These are phyloP conservation scores for Trichogramma pretiosum DNA, from an alignment of 1,140 invertebrate genomes.

Conservation along the genomic window DNA sequence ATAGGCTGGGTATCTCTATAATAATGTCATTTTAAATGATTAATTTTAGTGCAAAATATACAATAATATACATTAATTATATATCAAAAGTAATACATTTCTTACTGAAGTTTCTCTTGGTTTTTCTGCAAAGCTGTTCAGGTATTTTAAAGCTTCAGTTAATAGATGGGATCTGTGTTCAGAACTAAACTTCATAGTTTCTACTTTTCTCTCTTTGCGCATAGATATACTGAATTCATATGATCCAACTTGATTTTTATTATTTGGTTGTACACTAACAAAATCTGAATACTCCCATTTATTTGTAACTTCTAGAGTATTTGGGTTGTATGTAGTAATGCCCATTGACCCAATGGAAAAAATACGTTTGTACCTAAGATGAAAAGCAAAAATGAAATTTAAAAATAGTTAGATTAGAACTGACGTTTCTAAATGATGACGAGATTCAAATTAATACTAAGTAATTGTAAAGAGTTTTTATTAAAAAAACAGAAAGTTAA, in stretches of 20 bases:
- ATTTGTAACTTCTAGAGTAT: conserved; percentile 91
- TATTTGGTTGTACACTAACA: conserved; percentile 59
- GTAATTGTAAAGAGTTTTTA: neutral
- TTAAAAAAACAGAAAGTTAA: conserved; percentile 4
- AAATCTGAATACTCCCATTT: conserved; percentile 83
- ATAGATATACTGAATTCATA: conserved; percentile 79
- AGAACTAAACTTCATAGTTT: conserved; percentile 95
- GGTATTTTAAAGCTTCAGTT: conserved; percentile 79
- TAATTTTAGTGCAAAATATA: conserved; percentile 1
- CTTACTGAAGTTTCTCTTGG: conserved; percentile 64
- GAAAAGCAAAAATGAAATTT: neutral
- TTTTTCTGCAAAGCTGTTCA: conserved; percentile 70
- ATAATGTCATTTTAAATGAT: conserved; percentile 15
- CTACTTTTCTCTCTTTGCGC: conserved; percentile 82
- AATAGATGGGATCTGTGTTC: conserved; percentile 88
- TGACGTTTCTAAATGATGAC: no score
- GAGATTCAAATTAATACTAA: neutral
- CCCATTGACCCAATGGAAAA: conserved; percentile 92
- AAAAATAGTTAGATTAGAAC: neutral
- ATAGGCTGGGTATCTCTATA: conserved; percentile 79
- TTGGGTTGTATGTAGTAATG: conserved; percentile 95
- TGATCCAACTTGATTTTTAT: conserved; percentile 48
- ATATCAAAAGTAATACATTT: conserved; percentile 20
- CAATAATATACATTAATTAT: conserved; percentile 8
- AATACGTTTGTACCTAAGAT: conserved; percentile 96